phyloP scores from a whole-genome alignment of 1,140 invertebrate species.

The Zaprionus nigranus region DNA sequence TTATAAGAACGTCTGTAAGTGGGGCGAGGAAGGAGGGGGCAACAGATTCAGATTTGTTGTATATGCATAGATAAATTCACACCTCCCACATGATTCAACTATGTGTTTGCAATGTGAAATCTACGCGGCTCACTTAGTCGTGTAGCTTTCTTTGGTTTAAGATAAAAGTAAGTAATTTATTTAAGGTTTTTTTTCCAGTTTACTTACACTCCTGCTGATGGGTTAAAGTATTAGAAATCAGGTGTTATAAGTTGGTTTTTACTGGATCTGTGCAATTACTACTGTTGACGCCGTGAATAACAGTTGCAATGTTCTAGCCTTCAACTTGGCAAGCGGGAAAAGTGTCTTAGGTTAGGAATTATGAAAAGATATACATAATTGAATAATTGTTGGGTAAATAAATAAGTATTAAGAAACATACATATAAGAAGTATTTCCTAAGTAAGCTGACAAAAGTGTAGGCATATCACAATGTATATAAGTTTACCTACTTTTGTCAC shows the following conservation, averaged over 20 bases:
- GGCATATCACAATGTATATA: background rate
- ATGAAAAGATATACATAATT: background rate
- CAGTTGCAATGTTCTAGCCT: background rate
- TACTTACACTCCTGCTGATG: background rate
- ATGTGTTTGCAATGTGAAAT: background rate
- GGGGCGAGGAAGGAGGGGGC: conserved; percentile 21
- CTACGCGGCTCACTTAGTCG: too few relatives aligned
- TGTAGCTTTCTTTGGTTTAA: background rate
- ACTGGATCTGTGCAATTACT: conserved; percentile 37
- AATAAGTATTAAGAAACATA: background rate
- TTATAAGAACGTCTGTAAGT: conserved; percentile 45
- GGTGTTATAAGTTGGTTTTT: conserved; percentile 2
- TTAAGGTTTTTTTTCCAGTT: conserved; percentile 33
- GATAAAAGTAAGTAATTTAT: background rate
- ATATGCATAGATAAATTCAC: conserved; percentile 22
- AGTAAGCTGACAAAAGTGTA: background rate
- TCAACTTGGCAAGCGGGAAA: background rate
- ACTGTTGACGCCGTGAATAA: conserved; percentile 23
- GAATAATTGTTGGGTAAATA: too few relatives aligned
- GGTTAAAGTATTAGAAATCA: background rate
- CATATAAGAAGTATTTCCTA: too few relatives aligned
- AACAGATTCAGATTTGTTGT: conserved; percentile 47
- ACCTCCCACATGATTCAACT: conserved; percentile 14
- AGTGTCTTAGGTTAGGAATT: background rate
- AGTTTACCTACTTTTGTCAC: background rate